Evolutionary conservation across 2,888 invertebrate genomes (phyloP), one percentile per base, ranked within the genome.

Genomic region (Pristionchus mayeri): DNA sequence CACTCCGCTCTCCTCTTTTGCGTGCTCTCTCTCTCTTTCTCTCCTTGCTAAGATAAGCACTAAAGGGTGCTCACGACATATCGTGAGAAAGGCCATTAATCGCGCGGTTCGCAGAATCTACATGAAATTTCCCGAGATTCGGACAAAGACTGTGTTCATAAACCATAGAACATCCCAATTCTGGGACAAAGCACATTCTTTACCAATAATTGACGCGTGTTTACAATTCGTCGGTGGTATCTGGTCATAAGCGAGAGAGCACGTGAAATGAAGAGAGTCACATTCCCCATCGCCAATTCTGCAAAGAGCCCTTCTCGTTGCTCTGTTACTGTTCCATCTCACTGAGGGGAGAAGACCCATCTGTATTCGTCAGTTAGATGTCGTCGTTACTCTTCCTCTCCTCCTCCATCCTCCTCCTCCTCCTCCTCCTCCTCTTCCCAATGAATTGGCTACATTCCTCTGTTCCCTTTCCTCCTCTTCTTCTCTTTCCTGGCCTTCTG

Each of bases 401-500:
- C 71, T 40, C 27, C 71, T 40, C 71, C 1, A 7, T 24, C 27
- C 57, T n/a, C 44, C 40, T 75, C 75, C 48, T 24, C 48, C 37
- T 27, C n/a, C n/a, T n/a, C n/a, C n/a, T 21, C 34, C 63, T 34
- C 34, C 63, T 21, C 40, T 13, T n/a, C 40, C 40, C 71, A 44
- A 71, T 71, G 71, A 71, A 71, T 71, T 71, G 44, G 71, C 71
- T 34, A 71, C 71, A 71, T 71, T 71, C 71, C 71, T 11, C 71
- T 71, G 71, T 71, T 71, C 71, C 40, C n/a, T 34, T 18, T 21
- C 34, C 34, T 63, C 34, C 34, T 63, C 63, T 11, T 13, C 30
- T 34, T 4, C 21, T 18, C 63, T 63, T 40, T 71, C n/a, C 37
- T 3, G n/a, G 21, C 40, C n/a, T 44, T 21, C 71, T 18, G 30